phyloP scores from a whole-genome alignment of 2,797 vertebrate genomes.

The Micropoecilia bifurca region DNA sequence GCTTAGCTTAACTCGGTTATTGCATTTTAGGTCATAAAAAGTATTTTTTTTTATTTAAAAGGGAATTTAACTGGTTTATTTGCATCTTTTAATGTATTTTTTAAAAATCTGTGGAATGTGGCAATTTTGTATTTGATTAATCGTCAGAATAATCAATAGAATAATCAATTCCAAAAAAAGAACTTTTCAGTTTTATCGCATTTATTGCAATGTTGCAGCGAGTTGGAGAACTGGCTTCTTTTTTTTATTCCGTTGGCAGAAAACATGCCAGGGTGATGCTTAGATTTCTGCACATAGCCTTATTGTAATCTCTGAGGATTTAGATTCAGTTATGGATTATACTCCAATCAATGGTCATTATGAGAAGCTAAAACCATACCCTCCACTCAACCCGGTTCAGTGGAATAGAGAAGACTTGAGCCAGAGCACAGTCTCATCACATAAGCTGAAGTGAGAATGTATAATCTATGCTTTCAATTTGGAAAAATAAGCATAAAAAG shows the following conservation, averaged over 20 bases:
- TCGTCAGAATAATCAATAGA: no score
- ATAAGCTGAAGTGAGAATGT: slow-evolving; percentile 76
- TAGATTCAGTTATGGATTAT: slow-evolving; percentile 83
- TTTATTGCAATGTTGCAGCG: slow-evolving; percentile 47
- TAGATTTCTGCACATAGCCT: slow-evolving; percentile 64
- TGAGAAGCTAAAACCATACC: slow-evolving; percentile 59
- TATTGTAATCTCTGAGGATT: slow-evolving; percentile 82
- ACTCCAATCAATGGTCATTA: slow-evolving; percentile 79
- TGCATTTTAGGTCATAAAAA: no score
- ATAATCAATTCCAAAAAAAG: no score
- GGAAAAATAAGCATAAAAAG: slow-evolving; percentile 75
- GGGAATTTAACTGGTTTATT: no score
- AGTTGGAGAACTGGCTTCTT: slow-evolving; percentile 52
- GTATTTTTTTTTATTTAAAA: no score
- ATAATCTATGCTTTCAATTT: slow-evolving; percentile 80
- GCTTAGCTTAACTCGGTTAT: no score
- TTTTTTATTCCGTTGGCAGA: slow-evolving; percentile 52
- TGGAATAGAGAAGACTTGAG: slow-evolving; percentile 58
- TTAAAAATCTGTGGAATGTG: no score
- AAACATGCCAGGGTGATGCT: slow-evolving; percentile 69
- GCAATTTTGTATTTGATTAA: no score
- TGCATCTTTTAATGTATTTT: no score
- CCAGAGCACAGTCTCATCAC: slow-evolving; percentile 67
- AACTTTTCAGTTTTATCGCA: slow-evolving; percentile 21
- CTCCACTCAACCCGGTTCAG: slow-evolving; percentile 58